Base-by-base conservation (phyloP, 2,113 vertebrate species). In the Xiphophorus hellerii region DNA sequence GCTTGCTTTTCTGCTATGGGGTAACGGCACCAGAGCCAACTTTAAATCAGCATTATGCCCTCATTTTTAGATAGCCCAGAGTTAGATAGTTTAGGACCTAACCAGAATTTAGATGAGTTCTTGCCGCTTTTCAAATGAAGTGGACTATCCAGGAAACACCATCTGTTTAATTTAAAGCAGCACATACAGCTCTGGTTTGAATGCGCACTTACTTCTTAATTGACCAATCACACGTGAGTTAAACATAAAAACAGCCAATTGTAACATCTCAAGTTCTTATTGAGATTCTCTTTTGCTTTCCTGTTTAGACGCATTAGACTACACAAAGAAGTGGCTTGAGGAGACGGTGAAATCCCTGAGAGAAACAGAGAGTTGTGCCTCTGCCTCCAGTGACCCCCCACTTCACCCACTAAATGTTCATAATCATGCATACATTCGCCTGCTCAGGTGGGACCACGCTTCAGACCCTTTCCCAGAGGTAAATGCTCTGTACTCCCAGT, bases 401-500 rank as follows among this genome's bases (percentile, higher is more conserved):
- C 88, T 91, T 5, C 88, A 80, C 62, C 82, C 93, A 1, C 63
- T 84, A 6, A 87, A 91, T 37, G 85, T 99, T 35, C 96, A 97
- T 87, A 98, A 99, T 22, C 93, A 94, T 0, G 97, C 97, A 1
- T 99, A 97, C 88, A 83, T 99, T 77, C 95, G 94, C 66, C 96
- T 99, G 84, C 96, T 99, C 5, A 95, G 91, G 61, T 99, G 97
- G 98, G 95, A 98, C 89, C 96, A 97, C 7, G 10, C 84, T 6
- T 92, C 89, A 11, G 95, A 92, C n/a, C 95, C 94, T 20, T 99
- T 98, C 88, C 98, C 98, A 0, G 98, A 99, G 93, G 98, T 99
- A 92, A 68, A 92, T 3, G 1, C 13, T 54, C 8, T 33, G 13
- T 29, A 37, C 44, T 60, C 14, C 13, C 10, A 1, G 44, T 15